Conservation (phyloP, 1,140 invertebrate species). For the Penaeus vannamei region DNA sequence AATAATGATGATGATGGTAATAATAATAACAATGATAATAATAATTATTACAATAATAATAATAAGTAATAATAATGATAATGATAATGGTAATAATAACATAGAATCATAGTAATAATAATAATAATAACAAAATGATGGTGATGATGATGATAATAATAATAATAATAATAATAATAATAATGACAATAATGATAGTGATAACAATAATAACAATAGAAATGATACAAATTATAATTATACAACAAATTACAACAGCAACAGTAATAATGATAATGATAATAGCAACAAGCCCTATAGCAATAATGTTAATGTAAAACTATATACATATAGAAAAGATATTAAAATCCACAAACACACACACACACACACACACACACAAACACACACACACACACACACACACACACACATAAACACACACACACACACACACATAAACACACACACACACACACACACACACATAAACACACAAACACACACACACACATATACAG, state of each 20-base stretch:
- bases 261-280: no score
- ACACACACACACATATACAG: not conserved
- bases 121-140: no score
- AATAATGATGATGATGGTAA: no score
- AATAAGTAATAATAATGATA: slow-evolving; percentile 9
- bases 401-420: not conserved
- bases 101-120: not conserved
- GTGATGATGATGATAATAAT: no score
- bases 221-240: no score
- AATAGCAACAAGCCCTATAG: no score
- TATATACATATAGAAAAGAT: not conserved
- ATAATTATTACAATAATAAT: not conserved
- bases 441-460: not conserved
- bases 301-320: no score
- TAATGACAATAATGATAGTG: no score
- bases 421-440: not conserved
- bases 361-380: not conserved
- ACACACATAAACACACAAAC: not conserved
- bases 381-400: slow-evolving; percentile 8
- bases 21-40: no score
- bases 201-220: no score
- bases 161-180: no score
- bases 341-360: not conserved
- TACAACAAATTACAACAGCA: no score
- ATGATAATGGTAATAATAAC: not conserved